phyloP scores from a whole-genome alignment of 2,113 vertebrate genomes.

The Natator depressus region DNA sequence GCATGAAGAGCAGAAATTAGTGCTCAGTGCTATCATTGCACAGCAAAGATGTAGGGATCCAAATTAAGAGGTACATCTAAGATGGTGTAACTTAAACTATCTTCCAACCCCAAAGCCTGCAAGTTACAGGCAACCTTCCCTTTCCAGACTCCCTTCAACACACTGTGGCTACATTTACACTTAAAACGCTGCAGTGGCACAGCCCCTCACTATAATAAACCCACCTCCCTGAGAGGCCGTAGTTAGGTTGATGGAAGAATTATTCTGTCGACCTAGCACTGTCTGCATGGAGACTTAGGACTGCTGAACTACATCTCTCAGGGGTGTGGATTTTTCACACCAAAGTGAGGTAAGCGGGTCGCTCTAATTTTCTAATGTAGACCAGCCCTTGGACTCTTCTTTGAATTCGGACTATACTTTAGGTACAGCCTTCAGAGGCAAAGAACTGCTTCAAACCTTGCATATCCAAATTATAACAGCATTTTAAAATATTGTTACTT shows the following conservation, averaged over 20 bases:
- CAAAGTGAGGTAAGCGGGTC: background rate
- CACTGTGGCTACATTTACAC: rapidly evolving
- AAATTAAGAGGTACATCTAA: background rate
- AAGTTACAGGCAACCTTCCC: background rate
- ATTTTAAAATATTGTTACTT: background rate
- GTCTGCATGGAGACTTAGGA: background rate
- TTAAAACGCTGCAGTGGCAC: background rate
- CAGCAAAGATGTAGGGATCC: background rate
- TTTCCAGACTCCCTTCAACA: background rate
- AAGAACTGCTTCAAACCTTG: background rate
- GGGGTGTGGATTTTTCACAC: background rate
- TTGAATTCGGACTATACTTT: background rate
- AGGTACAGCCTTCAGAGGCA: background rate
- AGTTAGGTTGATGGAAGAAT: background rate
- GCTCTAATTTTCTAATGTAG: background rate
- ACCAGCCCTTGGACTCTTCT: background rate
- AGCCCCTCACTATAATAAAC: background rate
- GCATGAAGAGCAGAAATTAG: background rate
- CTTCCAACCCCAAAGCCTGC: background rate
- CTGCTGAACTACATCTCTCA: background rate
- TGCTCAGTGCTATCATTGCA: background rate
- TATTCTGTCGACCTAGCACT: background rate
- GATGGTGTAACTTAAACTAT: background rate
- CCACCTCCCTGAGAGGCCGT: background rate
- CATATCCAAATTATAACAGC: background rate